A percentile compares a stretch with the other conserved stretches of the same genome.
Conservation (phyloP, 2,888 invertebrate genomes). For the Tuta absoluta region DNA sequence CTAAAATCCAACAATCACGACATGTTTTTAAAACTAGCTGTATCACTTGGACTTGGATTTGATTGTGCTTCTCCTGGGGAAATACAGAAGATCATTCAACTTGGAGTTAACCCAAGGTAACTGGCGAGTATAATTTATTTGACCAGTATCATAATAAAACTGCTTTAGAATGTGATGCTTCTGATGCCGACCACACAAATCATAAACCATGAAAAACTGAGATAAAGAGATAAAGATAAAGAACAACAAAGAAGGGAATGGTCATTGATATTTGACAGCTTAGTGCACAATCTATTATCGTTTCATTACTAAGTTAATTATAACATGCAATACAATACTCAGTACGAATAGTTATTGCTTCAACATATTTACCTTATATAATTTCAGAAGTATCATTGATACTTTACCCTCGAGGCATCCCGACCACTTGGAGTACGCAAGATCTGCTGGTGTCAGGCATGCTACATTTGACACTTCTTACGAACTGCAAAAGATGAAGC, state of each 20-base stretch:
- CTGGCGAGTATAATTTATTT: not conserved
- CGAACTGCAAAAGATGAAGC: conserved; percentile 45
- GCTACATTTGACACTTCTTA: conserved; percentile 49
- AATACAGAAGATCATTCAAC: conserved; percentile 43
- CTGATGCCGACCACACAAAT: too few relatives aligned
- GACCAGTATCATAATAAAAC: not conserved
- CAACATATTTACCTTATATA: too few relatives aligned
- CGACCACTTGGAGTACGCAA: conserved; percentile 48
- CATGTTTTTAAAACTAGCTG: conserved; percentile 45
- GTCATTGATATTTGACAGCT: too few relatives aligned
- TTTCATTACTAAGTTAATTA: too few relatives aligned
- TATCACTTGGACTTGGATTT: conserved; percentile 45
- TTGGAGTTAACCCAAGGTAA: conserved; percentile 43
- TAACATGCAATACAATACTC: too few relatives aligned
- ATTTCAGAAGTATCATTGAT: conserved; percentile 48
- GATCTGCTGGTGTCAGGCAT: conserved; percentile 45
- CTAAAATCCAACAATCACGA: conserved; percentile 51
- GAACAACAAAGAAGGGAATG: too few relatives aligned
- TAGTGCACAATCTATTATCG: too few relatives aligned
- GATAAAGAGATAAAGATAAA: too few relatives aligned
- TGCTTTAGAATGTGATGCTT: too few relatives aligned
- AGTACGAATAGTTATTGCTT: too few relatives aligned
- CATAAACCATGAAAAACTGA: too few relatives aligned
- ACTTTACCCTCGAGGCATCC: conserved; percentile 44
- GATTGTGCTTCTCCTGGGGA: conserved; percentile 54